Evolutionary conservation across 2,888 invertebrate genomes (phyloP).

Genomic region (Nowickia ferox): DNA sequence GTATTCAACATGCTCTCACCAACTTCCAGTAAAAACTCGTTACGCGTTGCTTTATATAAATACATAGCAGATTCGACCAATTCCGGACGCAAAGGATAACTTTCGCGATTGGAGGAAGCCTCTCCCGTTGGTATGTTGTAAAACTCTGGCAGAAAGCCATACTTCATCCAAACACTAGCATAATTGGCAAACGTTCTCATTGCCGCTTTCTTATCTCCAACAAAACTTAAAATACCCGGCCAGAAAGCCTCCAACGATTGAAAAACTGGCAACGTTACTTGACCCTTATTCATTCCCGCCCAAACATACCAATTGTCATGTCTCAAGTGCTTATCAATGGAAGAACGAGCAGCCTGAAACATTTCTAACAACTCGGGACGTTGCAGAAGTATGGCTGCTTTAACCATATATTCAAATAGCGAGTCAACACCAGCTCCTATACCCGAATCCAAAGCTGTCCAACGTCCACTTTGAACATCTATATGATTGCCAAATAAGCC

Average conservation of each 20-base stretch:
- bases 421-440: slow-evolving; percentile 98
- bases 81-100: slow-evolving; percentile 98
- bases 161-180: slow-evolving; percentile 98
- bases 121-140: slow-evolving; percentile 96
- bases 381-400: slow-evolving; percentile 95
- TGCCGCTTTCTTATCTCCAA: slow-evolving; percentile 94
- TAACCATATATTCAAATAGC: slow-evolving; percentile 98
- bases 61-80: slow-evolving; percentile 98
- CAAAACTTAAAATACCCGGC: slow-evolving; percentile 96
- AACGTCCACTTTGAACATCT: slow-evolving; percentile 95
- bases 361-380: slow-evolving; percentile 95
- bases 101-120: slow-evolving; percentile 91
- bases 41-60: slow-evolving; percentile 95
- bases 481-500: slow-evolving; percentile 98
- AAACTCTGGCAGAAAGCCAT: slow-evolving; percentile 98
- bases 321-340: slow-evolving; percentile 93
- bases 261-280: slow-evolving; percentile 98
- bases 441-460: slow-evolving; percentile 99
- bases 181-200: slow-evolving; percentile 97
- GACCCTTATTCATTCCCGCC: slow-evolving; percentile 98
- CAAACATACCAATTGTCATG: slow-evolving; percentile 99
- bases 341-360: slow-evolving; percentile 90
- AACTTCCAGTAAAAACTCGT: slow-evolving; percentile 94
- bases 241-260: slow-evolving; percentile 99
- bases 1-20: slow-evolving; percentile 97